A percentile compares a stretch with the other conserved stretches of the same genome.
Evolutionary conservation across 1,140 invertebrate species (phyloP).

Genomic region (Theocolax elegans): DNA sequence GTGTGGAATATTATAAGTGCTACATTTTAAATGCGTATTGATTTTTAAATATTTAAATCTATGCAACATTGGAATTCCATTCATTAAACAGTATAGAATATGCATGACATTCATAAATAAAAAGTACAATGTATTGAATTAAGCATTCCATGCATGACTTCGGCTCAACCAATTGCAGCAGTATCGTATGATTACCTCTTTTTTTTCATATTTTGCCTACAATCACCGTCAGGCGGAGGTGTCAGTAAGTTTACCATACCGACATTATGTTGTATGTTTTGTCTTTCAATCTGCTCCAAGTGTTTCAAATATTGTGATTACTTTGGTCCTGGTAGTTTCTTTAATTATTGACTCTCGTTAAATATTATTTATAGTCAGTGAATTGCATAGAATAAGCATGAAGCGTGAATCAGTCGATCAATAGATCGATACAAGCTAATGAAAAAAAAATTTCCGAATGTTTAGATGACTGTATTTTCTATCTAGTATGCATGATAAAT

Average conservation of each 20-base stretch:
- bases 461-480: conserved; percentile 1
- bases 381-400: conserved; percentile 31
- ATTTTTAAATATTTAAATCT: conserved; percentile 27
- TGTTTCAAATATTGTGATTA: conserved; percentile 46
- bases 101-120: conserved; percentile 36
- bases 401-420: not conserved
- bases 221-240: conserved; percentile 62
- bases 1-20: not conserved
- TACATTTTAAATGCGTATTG: conserved; percentile 14
- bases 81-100: conserved; percentile 28
- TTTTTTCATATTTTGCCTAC: conserved; percentile 60
- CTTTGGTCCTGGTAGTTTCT: conserved; percentile 39
- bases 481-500: conserved; percentile 25
- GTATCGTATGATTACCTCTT: conserved; percentile 53
- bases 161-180: conserved; percentile 45
- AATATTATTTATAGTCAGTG: not conserved
- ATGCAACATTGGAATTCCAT: conserved; percentile 20
- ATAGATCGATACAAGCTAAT: conserved; percentile 11
- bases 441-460: conserved; percentile 12
- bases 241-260: conserved; percentile 62
- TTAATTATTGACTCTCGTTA: conserved; percentile 5
- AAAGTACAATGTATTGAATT: conserved; percentile 26
- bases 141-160: conserved; percentile 47
- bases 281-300: conserved; percentile 42
- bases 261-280: conserved; percentile 54